Percentiles rank a stretch among this genome's conserved stretches.
phyloP scores from a whole-genome alignment of 1,140 invertebrate species.

The Chionoecetes opilio region DNA sequence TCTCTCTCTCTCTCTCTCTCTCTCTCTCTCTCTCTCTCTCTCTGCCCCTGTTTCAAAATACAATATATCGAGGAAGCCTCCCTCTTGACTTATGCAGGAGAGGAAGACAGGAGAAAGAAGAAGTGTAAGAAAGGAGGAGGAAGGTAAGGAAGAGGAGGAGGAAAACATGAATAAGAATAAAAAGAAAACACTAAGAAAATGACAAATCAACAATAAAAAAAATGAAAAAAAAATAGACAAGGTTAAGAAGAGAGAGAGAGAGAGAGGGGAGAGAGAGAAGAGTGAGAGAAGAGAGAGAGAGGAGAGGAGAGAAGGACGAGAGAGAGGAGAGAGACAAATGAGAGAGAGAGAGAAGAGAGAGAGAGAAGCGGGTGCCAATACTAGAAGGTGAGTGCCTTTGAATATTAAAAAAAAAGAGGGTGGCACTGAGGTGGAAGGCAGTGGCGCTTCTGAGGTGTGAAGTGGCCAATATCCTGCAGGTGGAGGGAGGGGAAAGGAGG shows the following conservation, averaged over 20 bases:
- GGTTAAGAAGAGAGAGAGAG: background rate
- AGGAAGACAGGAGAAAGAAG: background rate
- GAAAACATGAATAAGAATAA: background rate
- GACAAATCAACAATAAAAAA: background rate
- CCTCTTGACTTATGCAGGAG: background rate
- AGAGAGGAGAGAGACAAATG: background rate
- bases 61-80: conserved; percentile 1
- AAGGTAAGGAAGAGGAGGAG: background rate
- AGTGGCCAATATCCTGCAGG: conserved; percentile 52
- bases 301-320: background rate
- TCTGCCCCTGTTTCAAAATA: background rate
- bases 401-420: conserved; percentile 58
- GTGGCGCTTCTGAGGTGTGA: conserved; percentile 6
- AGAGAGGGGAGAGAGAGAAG: background rate
- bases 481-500: background rate
- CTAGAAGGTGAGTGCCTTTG: conserved; percentile 20
- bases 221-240: background rate
- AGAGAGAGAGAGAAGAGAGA: background rate
- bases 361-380: conserved; percentile 22
- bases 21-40: conserved; percentile 50
- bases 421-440: conserved; percentile 28
- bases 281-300: no score
- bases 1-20: conserved; percentile 60
- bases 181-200: background rate
- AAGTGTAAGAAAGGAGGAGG: background rate